Base-by-base conservation (phyloP, 2,113 vertebrate species). In the Speoplatyrhinus poulsoni region DNA sequence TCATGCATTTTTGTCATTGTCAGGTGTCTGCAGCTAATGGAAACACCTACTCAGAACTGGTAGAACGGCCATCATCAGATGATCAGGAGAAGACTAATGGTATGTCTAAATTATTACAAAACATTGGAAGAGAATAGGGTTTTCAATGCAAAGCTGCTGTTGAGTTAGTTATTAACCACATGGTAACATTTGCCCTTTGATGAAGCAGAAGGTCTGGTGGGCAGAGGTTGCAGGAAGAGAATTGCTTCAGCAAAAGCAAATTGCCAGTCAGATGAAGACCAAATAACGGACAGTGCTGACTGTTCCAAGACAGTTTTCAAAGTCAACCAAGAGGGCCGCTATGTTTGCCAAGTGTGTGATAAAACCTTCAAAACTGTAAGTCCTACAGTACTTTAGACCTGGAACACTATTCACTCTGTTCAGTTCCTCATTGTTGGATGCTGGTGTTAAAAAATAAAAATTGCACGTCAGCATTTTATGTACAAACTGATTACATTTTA, bases 351-450 rank as follows among this genome's bases (percentile, higher is more conserved):
- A 6, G 74, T 96, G 4, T 99, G 98, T 88, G 93, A 95, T 70
- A 99, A 99, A 90, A 98, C 96, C 0, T 99, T 99, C 77, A 99
- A 99, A 92, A 98, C 97, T 1, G 97, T 98, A 76, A 71, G 93
- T 88, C 12, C 41, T 65, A 4, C 19, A 1, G 19, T 19, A 41
- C 36, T 7, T 6, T 41, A 41, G 3, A 41, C 6, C 4, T 8
- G 36, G 5, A 41, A 41, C 36, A 41, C 26, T 41, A 41, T 41
- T 41, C 26, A 26, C 7, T 41, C 36, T 8, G 7, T 41, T 8
- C 7, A 41, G 7, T 41, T 41, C 36, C 36, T 41, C 36, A 6
- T 41, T 41, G 36, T 8, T 41, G 36, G 36, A 41, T 41, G 36
- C 36, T 41, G 36, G 3, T 41, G 36, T 41, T 41, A 6, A 26